These are phyloP conservation scores for Malurus leucopterus DNA, from an alignment of 2,797 vertebrate species.

Conservation along the genomic window DNA sequence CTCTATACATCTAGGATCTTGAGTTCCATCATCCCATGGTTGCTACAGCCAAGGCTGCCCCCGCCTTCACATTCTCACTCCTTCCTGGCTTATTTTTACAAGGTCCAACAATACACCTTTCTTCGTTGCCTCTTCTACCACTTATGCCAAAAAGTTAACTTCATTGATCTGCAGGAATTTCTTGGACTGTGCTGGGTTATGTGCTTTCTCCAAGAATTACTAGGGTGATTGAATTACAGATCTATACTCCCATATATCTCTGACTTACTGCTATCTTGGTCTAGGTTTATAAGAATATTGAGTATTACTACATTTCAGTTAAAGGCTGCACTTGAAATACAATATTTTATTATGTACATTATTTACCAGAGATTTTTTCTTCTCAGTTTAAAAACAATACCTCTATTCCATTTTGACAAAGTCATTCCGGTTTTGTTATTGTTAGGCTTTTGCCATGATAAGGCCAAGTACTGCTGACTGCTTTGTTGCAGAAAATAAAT, in stretches of 20 bases:
- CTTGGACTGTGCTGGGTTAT: background rate
- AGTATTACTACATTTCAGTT: background rate
- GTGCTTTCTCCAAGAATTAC: background rate
- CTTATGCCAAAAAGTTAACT: fast-evolving
- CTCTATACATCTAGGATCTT: background rate
- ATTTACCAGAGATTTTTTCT: background rate
- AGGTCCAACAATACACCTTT: background rate
- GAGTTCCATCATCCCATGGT: background rate
- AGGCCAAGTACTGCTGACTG: background rate
- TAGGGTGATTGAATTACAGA: background rate
- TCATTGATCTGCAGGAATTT: background rate
- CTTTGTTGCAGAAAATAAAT: background rate
- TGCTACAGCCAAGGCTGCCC: background rate
- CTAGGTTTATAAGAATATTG: background rate
- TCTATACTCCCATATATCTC: background rate
- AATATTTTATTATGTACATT: background rate
- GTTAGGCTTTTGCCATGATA: background rate
- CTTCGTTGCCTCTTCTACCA: background rate
- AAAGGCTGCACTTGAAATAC: background rate
- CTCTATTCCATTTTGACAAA: background rate
- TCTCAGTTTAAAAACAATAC: background rate
- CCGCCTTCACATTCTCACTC: background rate
- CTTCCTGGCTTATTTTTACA: background rate
- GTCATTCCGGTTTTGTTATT: background rate
- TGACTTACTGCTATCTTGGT: background rate